A percentile compares a stretch with the other conserved stretches of the same genome.
These are phyloP conservation scores for Ciconia maguari DNA, from an alignment of 2,113 vertebrate genomes.

Conservation along the genomic window DNA sequence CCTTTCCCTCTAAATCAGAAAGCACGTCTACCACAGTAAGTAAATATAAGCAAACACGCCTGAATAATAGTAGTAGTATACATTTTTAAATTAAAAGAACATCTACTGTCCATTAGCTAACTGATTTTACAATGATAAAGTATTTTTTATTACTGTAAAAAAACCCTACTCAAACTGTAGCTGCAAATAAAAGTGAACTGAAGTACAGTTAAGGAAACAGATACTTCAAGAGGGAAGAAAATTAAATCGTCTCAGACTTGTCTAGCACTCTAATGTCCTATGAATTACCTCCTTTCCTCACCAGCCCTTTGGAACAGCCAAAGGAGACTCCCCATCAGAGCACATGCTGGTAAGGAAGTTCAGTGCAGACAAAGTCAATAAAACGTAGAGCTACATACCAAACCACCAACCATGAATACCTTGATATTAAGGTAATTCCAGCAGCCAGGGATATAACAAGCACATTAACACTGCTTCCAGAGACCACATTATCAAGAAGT, in stretches of 20 bases:
- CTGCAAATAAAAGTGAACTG: background rate
- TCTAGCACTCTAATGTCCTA: background rate
- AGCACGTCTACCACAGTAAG: background rate
- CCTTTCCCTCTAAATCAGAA: background rate
- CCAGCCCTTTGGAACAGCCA: background rate
- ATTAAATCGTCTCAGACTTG: background rate
- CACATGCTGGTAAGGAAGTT: background rate
- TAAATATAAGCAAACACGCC: background rate
- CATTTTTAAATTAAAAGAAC: background rate
- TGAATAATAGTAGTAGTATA: background rate
- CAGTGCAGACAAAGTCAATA: slow-evolving; percentile 13
- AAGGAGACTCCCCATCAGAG: background rate
- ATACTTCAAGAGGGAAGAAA: background rate
- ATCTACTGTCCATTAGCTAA: background rate
- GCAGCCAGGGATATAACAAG: slow-evolving; percentile 30
- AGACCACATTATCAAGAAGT: background rate
- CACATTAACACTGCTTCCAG: slow-evolving; percentile 26
- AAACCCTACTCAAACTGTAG: background rate
- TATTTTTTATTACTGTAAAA: background rate
- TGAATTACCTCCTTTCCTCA: background rate
- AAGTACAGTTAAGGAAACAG: background rate
- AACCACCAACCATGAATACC: slow-evolving; percentile 7
- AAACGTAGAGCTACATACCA: slow-evolving; percentile 14
- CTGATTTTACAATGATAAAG: background rate
- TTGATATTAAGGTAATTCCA: slow-evolving; percentile 44